Conservation (phyloP, 2,797 vertebrate species). For the Notoglanidium macrostoma region DNA sequence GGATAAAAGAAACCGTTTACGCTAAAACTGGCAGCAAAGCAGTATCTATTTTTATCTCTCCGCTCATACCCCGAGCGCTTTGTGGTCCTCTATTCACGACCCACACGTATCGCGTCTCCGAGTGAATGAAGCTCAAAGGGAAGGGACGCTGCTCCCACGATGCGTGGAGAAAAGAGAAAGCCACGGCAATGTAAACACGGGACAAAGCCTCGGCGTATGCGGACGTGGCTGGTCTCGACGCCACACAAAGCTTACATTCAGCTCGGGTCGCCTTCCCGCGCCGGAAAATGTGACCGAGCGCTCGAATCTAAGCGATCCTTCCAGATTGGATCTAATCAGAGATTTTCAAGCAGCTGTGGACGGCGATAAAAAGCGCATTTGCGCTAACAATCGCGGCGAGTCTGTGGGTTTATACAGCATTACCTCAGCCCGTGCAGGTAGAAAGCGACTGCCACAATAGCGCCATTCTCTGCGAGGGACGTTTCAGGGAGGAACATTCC, state of each 20-base stretch:
- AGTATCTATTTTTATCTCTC: conserved; percentile 56
- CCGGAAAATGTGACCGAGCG: conserved; percentile 67
- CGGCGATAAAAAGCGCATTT: conserved; percentile 5
- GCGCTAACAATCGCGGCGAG: conserved; percentile 28
- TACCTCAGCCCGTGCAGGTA: conserved; percentile 26
- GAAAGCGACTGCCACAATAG: conserved; percentile 8
- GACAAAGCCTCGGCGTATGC: conserved; percentile 52
- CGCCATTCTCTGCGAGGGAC: conserved; percentile 21
- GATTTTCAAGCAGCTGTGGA: conserved; percentile 52
- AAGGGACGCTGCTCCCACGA: conserved; percentile 61
- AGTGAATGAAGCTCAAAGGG: conserved; percentile 71
- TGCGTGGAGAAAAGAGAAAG: conserved; percentile 72
- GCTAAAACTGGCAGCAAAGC: conserved; percentile 50
- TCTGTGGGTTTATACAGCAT: conserved; percentile 28
- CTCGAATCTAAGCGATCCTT: conserved; percentile 58
- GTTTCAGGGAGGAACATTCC: conserved; percentile 29
- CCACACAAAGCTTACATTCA: conserved; percentile 71
- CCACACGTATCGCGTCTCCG: conserved; percentile 75
- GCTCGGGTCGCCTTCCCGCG: conserved; percentile 49
- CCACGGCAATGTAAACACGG: conserved; percentile 70
- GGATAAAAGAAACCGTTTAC: conserved; percentile 25
- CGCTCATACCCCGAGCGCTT: conserved; percentile 65
- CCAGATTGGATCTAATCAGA: conserved; percentile 65
- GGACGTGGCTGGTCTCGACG: conserved; percentile 56
- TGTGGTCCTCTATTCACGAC: conserved; percentile 74